phyloP scores from a whole-genome alignment of 2,797 vertebrate species.

The Parauchenoglanis ngamensis region DNA sequence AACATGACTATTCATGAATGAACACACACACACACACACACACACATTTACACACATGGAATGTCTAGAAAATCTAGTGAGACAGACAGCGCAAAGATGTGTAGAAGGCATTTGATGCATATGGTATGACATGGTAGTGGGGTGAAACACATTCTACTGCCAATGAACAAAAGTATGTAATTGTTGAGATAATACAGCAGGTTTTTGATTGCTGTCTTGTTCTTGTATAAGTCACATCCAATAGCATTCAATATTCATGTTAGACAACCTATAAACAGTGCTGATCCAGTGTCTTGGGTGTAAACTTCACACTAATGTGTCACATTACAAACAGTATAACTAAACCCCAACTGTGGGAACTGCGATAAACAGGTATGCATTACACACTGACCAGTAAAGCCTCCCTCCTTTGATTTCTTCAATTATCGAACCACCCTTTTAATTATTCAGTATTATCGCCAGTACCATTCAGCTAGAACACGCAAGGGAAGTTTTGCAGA shows the following conservation, averaged over 20 bases:
- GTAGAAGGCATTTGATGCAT: not conserved
- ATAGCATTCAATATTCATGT: not conserved
- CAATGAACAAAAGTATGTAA: not conserved
- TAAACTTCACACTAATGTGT: conserved; percentile 30
- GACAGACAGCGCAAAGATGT: not conserved
- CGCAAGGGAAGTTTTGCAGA: not conserved
- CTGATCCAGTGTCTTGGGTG: not conserved
- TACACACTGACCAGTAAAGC: not conserved
- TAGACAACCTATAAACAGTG: not conserved
- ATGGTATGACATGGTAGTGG: not conserved
- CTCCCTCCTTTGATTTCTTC: not conserved
- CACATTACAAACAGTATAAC: conserved; percentile 16
- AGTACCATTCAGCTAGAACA: not conserved
- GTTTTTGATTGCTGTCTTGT: not conserved
- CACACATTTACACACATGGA: not conserved
- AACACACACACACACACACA: conserved; percentile 15
- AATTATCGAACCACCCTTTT: not conserved
- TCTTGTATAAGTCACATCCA: not conserved
- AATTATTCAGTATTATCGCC: not conserved
- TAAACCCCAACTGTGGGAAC: not conserved
- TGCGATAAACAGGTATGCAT: conserved; percentile 6
- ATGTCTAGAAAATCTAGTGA: not conserved
- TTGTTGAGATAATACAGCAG: not conserved
- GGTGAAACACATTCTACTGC: not conserved
- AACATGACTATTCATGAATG: conserved; percentile 13